phyloP scores from a whole-genome alignment of 2,113 vertebrate genomes.

The Megalops atlanticus region DNA sequence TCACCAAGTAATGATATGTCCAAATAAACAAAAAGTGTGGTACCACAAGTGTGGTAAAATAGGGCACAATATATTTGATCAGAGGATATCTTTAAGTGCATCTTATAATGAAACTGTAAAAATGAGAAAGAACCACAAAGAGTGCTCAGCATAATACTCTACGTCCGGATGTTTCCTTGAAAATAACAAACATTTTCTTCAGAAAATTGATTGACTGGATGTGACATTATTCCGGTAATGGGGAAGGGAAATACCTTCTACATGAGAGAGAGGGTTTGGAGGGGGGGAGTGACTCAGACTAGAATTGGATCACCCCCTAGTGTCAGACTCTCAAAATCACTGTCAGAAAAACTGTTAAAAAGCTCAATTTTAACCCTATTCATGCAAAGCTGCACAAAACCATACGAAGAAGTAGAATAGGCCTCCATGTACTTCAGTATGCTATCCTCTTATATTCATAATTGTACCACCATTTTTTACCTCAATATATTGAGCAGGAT shows the following conservation, averaged over 20 bases:
- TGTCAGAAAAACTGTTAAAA: not conserved
- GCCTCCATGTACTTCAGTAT: too few species aligned
- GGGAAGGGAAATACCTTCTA: not conserved
- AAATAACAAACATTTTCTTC: not conserved
- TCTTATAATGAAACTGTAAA: not conserved
- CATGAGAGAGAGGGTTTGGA: not conserved
- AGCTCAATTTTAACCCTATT: not conserved
- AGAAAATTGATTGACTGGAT: not conserved
- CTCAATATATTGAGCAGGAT: too few species aligned
- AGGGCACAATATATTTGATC: not conserved
- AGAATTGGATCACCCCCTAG: conserved; percentile 38
- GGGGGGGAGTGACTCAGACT: not conserved
- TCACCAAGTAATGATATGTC: not conserved
- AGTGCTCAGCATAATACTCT: not conserved
- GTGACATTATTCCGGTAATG: not conserved
- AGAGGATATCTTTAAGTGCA: not conserved
- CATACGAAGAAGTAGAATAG: not conserved
- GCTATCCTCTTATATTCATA: too few species aligned
- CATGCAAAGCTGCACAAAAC: not conserved
- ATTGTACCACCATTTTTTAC: too few species aligned
- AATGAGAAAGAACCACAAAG: not conserved
- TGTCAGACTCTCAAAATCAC: conserved; percentile 16
- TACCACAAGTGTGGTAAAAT: too few species aligned
- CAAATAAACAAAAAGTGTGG: not conserved
- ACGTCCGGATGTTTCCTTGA: not conserved